Evolutionary conservation across 2,797 vertebrate genomes (phyloP), one percentile per base, ranked within the genome.

Genomic region (Spizella passerina): DNA sequence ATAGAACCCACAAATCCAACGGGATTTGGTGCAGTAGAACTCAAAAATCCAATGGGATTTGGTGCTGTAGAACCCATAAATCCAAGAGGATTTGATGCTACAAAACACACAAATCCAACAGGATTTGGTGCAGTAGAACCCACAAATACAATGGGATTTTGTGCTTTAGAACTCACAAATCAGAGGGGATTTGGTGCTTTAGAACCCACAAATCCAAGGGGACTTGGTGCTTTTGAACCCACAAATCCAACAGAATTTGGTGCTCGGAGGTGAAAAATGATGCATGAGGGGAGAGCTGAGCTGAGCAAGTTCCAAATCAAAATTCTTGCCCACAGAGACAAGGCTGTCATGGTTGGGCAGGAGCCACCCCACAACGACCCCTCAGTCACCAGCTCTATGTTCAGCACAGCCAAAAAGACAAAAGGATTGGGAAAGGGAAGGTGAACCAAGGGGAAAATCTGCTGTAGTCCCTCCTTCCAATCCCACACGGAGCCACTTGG

Each of bases 121-220:
- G 49, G 49, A 29, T 50, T 29, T 50, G 17, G 10, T 19, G 29
- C 24, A 3, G 3, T 4, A 26, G 30, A 52, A 18, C 19, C 59
- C 59, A 43, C n/a, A 34, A 34, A 29, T 5, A 15, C 1, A 34
- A 43, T 0, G 6, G 49, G 10, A 29, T 50, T 20, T 32, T 59
- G 47, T 34, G 59, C 47, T n/a, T n/a, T n/a, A n/a, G n/a, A n/a
- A n/a, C n/a, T n/a, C n/a, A n/a, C n/a, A n/a, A 46, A 23, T 7
- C 4, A 46, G 8, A 1, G 4, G 13, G 46, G n/a, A 24, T 47
- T 14, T 24, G 22, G 14, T 16, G 43, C 14, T 1, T 5, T 49
- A 15, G 47, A 49, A 49, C 47, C 24, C 14, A 49, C 24, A 49
- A 49, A 26, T 39, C n/a, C n/a, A n/a, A n/a, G n/a, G n/a, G 38